Percentiles rank a stretch among this genome's conserved stretches.
Conservation (phyloP, 2,888 invertebrate species). For the Xestia c-nigrum region DNA sequence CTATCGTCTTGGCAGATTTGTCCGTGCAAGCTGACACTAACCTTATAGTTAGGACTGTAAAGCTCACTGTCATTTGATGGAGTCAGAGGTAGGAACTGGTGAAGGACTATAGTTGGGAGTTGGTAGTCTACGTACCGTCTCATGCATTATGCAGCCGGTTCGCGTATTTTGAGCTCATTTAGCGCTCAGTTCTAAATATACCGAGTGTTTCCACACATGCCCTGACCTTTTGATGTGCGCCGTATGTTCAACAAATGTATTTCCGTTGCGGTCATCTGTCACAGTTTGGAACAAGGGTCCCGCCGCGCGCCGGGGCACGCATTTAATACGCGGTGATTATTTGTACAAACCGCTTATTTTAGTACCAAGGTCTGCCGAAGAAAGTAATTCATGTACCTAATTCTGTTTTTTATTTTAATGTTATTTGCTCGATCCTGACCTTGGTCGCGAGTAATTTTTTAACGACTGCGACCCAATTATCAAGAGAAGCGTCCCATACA, state of each 20-base stretch:
- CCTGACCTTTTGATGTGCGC: constrained; percentile 77
- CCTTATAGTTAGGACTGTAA: neutral
- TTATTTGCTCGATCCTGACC: constrained; percentile 44
- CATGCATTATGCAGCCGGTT: constrained; percentile 64
- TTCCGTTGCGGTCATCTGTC: constrained; percentile 79
- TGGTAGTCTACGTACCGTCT: constrained; percentile 48
- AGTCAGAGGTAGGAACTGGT: neutral
- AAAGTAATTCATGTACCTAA: constrained; percentile 50
- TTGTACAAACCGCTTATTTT: constrained; percentile 65
- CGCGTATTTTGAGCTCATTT: constrained; percentile 63
- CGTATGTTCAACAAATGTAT: constrained; percentile 74
- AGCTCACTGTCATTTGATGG: neutral
- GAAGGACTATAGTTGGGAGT: constrained; percentile 11
- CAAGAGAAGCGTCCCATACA: constrained; percentile 9
- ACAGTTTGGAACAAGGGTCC: constrained; percentile 73
- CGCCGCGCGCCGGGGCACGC: constrained; percentile 55
- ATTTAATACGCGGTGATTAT: constrained; percentile 39
- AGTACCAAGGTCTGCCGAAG: constrained; percentile 57
- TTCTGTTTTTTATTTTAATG: constrained; percentile 51
- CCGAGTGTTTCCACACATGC: constrained; percentile 71
- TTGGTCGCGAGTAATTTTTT: constrained; percentile 35
- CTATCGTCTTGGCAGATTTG: neutral
- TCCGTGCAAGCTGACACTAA: neutral
- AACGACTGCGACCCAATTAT: constrained; percentile 39
- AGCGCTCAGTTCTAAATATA: constrained; percentile 74